Evolutionary conservation across 1,140 invertebrate genomes (phyloP).

Genomic region (Harlomillsia oculata): DNA sequence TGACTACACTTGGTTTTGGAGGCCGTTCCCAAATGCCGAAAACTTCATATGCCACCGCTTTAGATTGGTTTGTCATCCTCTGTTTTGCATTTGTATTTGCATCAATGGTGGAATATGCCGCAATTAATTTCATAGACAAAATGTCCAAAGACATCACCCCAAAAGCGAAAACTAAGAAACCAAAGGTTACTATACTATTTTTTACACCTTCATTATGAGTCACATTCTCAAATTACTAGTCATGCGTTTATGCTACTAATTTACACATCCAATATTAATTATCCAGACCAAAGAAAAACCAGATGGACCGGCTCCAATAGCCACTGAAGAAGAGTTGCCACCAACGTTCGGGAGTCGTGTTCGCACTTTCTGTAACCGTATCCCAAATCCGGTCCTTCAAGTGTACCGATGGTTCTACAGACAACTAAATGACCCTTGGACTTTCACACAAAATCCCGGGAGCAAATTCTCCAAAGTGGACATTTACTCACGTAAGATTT

Average conservation of each 20-base stretch:
- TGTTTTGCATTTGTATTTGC: conserved; percentile 53
- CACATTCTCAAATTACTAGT: neutral
- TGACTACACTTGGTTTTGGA: conserved; percentile 51
- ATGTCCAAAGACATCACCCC: conserved; percentile 39
- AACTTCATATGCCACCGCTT: conserved; percentile 50
- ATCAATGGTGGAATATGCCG: conserved; percentile 52
- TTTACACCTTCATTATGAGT: too few species aligned
- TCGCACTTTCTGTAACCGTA: neutral
- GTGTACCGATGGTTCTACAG: conserved; percentile 19
- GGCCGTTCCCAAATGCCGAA: conserved; percentile 49
- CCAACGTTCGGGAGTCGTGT: neutral
- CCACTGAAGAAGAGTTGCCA: neutral
- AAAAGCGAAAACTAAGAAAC: conserved; percentile 37
- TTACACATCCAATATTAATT: neutral
- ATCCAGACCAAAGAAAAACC: neutral
- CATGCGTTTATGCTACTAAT: neutral
- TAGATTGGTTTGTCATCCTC: conserved; percentile 53
- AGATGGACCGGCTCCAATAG: neutral
- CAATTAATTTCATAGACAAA: conserved; percentile 53
- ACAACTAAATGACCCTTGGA: conserved; percentile 30
- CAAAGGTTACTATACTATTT: too few species aligned
- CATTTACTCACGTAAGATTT: conserved; percentile 43
- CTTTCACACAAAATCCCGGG: conserved; percentile 7
- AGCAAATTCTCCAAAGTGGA: conserved; percentile 45
- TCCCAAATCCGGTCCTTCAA: neutral